These are phyloP conservation scores for Oxystoma pomonae DNA, from an alignment of 2,888 invertebrate genomes.

Conservation along the genomic window DNA sequence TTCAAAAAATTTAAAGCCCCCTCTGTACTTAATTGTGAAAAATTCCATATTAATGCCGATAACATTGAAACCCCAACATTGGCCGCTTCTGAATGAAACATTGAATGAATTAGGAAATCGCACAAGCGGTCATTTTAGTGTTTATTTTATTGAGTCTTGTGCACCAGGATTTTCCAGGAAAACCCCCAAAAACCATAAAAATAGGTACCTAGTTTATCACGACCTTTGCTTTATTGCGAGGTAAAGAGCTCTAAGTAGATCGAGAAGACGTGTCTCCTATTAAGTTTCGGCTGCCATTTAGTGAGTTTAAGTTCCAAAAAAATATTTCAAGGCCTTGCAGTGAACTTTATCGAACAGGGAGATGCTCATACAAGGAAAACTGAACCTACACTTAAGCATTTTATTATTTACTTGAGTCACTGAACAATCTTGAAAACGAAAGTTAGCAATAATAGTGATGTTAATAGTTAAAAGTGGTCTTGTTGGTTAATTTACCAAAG, in stretches of 20 bases:
- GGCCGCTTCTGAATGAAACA: conserved; percentile 29
- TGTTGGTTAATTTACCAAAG: too few relatives aligned
- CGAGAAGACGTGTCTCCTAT: too few relatives aligned
- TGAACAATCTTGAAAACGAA: background rate
- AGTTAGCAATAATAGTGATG: background rate
- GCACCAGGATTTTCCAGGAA: too few relatives aligned
- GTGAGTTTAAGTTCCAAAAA: background rate
- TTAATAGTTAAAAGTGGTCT: background rate
- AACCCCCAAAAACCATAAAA: too few relatives aligned
- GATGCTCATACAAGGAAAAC: conserved; percentile 24
- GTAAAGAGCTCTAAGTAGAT: too few relatives aligned
- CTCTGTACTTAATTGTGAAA: background rate
- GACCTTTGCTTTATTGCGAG: too few relatives aligned
- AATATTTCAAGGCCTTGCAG: background rate
- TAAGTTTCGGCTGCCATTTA: too few relatives aligned
- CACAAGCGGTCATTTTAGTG: conserved; percentile 15
- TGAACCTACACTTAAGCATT: conserved; percentile 17
- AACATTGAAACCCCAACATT: conserved; percentile 33
- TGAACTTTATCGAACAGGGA: background rate
- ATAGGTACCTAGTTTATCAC: too few relatives aligned
- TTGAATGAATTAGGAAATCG: conserved; percentile 33
- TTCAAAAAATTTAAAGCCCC: too few relatives aligned
- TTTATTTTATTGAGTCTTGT: background rate
- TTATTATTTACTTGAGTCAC: background rate
- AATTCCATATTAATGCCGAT: conserved; percentile 18